Evolutionary conservation across 2,888 invertebrate genomes (phyloP).

Genomic region (Drosophila eohydei): DNA sequence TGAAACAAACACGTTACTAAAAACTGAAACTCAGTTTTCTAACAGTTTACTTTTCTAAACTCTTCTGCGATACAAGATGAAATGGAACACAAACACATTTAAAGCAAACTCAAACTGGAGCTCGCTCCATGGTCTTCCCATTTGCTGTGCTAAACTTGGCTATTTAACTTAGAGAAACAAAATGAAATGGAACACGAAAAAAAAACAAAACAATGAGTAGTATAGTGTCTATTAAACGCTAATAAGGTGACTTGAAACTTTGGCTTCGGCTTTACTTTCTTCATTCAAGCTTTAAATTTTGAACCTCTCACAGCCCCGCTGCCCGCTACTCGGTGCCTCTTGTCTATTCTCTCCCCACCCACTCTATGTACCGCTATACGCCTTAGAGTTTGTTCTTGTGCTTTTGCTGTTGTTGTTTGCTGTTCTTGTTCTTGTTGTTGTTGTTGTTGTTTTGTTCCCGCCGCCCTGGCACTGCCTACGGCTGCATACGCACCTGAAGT

Average conservation of each 20-base stretch:
- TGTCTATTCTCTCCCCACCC: background rate
- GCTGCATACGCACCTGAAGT: conserved; percentile 82
- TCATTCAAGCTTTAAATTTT: background rate
- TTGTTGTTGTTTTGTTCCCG: background rate
- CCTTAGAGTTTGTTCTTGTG: background rate
- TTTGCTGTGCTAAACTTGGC: too few species aligned
- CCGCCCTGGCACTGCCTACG: conserved; percentile 15
- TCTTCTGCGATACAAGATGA: too few species aligned
- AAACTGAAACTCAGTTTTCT: too few species aligned
- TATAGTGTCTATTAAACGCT: background rate
- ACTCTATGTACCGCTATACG: background rate
- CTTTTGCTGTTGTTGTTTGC: background rate
- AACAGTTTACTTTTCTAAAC: too few species aligned
- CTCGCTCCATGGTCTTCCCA: too few species aligned
- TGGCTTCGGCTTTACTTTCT: conserved; percentile 3
- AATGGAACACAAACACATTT: too few species aligned
- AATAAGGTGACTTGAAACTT: background rate
- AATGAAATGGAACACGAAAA: background rate
- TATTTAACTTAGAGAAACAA: background rate
- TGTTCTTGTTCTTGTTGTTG: background rate
- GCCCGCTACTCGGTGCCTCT: background rate
- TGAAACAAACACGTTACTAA: too few species aligned
- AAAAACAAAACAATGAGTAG: background rate
- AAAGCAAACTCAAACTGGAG: too few species aligned
- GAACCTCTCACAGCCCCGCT: background rate